Base-by-base conservation (phyloP, 1,140 invertebrate species). In the Leguminivora glycinivorella region DNA sequence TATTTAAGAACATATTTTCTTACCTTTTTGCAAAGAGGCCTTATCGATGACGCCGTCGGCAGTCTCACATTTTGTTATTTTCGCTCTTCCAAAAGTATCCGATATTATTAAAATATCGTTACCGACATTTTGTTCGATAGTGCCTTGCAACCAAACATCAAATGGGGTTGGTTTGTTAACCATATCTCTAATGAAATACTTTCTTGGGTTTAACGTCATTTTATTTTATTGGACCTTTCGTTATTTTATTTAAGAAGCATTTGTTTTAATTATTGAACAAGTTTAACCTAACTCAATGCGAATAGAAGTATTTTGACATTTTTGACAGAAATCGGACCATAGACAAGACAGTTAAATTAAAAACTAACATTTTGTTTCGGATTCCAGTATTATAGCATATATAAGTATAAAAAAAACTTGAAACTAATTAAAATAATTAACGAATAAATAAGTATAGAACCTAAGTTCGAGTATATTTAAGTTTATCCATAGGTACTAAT, bases 111-210 rank as follows among this genome's bases (percentile, higher is more conserved):
- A 75, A 75, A 87, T 87, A 71, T 89, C 83, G 9, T 79, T 83
- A 58, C 79, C 83, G 12, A 87, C 79, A 56, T 81, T 84, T 71
- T 87, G 82, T 74, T 88, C 86, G 25, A 90, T 85, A 12, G 83
- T 89, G 9, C 88, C 88, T 77, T 90, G 88, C 68, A 90, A 47
- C 88, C 88, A 90, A 10, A 89, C 88, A 29, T 88, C 84, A 17
- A 88, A 29, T 7, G 88, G 88, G 22, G 82, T 60, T 7, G 77
- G 47, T 71, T 83, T 85, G 56, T 88, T 79, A 29, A 83, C 69
- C 17, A 90, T 70, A 69, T 89, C 83, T 75, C 80, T 87, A 40
- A 82, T 82, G 25, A 90, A 82, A 79, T 82, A 85, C 72, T 90
- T 90, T 60, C 70, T 78, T 9, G 87, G 87, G 70, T 80, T 76